Conservation (phyloP, 2,888 invertebrate genomes). For the Dryobotodes eremita region DNA sequence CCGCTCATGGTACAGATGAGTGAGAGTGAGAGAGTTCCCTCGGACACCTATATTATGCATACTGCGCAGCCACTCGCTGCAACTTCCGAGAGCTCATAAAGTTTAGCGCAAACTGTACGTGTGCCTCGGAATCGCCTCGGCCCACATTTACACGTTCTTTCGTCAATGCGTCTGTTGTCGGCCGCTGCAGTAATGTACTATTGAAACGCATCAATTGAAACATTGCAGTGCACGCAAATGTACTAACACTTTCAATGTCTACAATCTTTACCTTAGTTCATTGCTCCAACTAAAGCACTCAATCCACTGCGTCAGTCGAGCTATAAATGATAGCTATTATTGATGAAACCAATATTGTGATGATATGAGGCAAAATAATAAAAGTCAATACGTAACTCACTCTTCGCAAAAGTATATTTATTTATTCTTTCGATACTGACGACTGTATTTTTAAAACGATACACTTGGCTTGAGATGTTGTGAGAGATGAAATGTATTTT, state of each 20-base stretch:
- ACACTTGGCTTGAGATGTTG: slow-evolving; percentile 12
- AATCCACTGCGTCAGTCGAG: slow-evolving; percentile 34
- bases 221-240: slow-evolving; percentile 24
- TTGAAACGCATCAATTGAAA: slow-evolving; percentile 3
- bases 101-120: too few relatives aligned
- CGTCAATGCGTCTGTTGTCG: too few relatives aligned
- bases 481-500: slow-evolving; percentile 48
- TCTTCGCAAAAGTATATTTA: slow-evolving; percentile 48
- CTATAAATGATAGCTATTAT: slow-evolving; percentile 51
- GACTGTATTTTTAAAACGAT: slow-evolving; percentile 45
- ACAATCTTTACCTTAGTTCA: slow-evolving; percentile 51
- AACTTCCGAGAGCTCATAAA: too few relatives aligned
- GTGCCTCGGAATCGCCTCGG: too few relatives aligned
- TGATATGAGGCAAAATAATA: slow-evolving; percentile 40
- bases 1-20: too few relatives aligned
- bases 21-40: too few relatives aligned
- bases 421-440: slow-evolving; percentile 45
- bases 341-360: slow-evolving; percentile 55
- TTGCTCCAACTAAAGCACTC: slow-evolving; percentile 54
- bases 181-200: too few relatives aligned
- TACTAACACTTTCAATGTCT: slow-evolving; percentile 46
- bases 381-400: slow-evolving; percentile 18
- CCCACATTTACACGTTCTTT: too few relatives aligned
- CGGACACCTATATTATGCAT: too few relatives aligned
- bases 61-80: too few relatives aligned